These are phyloP conservation scores for Carettochelys insculpta DNA, from an alignment of 2,113 vertebrate species.

Conservation along the genomic window DNA sequence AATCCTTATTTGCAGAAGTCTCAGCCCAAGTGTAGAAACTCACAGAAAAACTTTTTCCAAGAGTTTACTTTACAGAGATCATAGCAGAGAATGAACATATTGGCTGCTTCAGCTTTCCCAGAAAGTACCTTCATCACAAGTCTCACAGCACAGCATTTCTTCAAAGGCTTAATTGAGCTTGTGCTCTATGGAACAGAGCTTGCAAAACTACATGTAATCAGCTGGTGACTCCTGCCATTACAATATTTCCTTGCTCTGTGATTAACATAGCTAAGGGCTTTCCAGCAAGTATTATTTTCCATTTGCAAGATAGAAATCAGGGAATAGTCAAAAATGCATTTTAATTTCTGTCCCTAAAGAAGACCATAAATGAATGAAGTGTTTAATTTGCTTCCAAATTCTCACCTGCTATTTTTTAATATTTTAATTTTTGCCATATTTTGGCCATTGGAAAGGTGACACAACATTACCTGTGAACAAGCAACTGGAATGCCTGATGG, in stretches of 20 bases:
- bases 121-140: background rate
- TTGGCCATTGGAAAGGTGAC: background rate
- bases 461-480: background rate
- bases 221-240: background rate
- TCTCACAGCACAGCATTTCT: accelerated
- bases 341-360: accelerated
- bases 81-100: background rate
- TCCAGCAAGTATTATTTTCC: background rate
- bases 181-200: accelerated
- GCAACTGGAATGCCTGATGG: background rate
- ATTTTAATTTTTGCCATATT: background rate
- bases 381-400: background rate
- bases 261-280: accelerated
- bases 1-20: background rate
- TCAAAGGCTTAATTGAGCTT: background rate
- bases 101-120: background rate
- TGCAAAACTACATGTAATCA: background rate
- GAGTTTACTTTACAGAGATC: background rate
- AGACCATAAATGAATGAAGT: background rate
- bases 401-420: background rate
- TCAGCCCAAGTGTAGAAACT: background rate
- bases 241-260: background rate
- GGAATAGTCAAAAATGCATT: accelerated
- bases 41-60: background rate
- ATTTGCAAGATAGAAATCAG: background rate